Conservation (phyloP, 2,797 vertebrate genomes). For the Myiotriccus ornatus region DNA sequence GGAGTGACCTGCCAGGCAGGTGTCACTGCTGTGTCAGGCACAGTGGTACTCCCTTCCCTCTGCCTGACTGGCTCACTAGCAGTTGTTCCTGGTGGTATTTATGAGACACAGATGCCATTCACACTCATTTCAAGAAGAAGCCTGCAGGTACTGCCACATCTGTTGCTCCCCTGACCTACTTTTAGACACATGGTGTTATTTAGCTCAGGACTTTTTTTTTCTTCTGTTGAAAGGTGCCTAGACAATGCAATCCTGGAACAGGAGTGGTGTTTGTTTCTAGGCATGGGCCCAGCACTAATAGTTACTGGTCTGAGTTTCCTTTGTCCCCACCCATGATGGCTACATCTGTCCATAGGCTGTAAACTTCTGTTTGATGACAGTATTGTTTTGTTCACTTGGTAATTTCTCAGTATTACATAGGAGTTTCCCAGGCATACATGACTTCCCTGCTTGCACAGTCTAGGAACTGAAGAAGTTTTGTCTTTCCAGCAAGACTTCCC, state of each 20-base stretch:
- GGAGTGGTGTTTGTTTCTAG: background rate
- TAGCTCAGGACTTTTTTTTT: background rate
- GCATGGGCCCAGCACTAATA: background rate
- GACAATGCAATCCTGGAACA: background rate
- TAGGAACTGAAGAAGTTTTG: background rate
- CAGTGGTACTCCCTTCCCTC: accelerated
- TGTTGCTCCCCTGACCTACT: background rate
- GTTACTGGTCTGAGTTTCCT: background rate
- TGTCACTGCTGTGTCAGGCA: background rate
- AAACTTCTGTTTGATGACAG: background rate
- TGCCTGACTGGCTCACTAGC: background rate
- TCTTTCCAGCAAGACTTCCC: background rate
- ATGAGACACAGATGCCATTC: background rate
- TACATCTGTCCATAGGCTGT: background rate
- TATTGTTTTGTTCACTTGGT: background rate
- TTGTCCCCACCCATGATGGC: background rate
- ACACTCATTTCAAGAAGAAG: background rate
- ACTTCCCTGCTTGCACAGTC: background rate
- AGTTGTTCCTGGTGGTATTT: background rate
- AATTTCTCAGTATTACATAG: background rate
- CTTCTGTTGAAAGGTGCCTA: background rate
- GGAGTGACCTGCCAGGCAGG: background rate
- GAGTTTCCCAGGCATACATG: background rate
- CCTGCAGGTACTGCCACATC: background rate
- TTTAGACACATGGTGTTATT: background rate